Conservation (phyloP, 2,113 vertebrate species). For the Cisticola juncidis region DNA sequence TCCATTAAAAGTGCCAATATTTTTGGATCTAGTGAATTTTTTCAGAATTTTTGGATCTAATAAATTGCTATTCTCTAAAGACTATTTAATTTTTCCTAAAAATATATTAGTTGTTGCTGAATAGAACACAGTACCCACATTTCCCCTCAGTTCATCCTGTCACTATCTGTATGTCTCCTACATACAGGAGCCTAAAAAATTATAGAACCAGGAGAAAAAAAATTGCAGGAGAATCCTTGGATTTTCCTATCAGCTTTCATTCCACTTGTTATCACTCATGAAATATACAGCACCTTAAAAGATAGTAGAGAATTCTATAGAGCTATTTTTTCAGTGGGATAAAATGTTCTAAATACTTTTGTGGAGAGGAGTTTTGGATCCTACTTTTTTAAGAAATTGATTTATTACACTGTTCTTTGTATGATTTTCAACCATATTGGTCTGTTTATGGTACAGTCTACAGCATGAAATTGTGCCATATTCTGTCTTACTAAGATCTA, state of each 20-base stretch:
- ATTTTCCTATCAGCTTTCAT: not conserved
- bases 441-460: not conserved
- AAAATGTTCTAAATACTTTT: not conserved
- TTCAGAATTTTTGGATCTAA: not conserved
- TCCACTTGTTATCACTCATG: not conserved
- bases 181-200: not conserved
- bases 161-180: not conserved
- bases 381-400: not conserved
- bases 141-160: not conserved
- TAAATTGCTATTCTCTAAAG: not conserved
- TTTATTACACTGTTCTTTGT: not conserved
- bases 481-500: not conserved
- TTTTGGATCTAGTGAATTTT: not conserved
- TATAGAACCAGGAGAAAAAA: not conserved
- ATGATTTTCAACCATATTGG: not conserved
- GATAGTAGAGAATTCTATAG: not conserved
- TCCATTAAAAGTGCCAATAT: not conserved
- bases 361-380: not conserved
- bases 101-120: not conserved
- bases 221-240: not conserved
- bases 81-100: not conserved
- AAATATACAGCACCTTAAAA: not conserved
- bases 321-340: accelerated
- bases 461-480: not conserved
- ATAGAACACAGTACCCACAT: not conserved